These are phyloP conservation scores for Dolichomitus sp. DNA, from an alignment of 2,888 invertebrate genomes.

Conservation along the genomic window DNA sequence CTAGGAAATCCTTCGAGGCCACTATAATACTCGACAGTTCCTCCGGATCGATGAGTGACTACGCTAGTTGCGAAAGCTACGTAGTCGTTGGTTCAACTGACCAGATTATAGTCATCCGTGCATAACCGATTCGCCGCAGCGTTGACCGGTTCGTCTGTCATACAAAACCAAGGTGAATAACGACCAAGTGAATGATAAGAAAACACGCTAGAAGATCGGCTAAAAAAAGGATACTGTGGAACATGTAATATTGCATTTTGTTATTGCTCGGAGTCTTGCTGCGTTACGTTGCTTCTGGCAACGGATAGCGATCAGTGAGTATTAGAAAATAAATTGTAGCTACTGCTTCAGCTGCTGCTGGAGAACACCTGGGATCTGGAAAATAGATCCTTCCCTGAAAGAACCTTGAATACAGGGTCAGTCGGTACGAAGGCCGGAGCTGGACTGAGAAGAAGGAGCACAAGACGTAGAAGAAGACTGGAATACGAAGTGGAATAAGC, in stretches of 20 bases:
- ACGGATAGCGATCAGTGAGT: constrained; percentile 78
- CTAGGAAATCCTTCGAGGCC: constrained; percentile 28
- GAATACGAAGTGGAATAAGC: constrained; percentile 6
- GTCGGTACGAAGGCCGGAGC: constrained; percentile 22
- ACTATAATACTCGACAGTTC: constrained; percentile 8
- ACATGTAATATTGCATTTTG: not conserved
- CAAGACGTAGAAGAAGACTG: constrained; percentile 16
- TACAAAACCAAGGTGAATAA: constrained; percentile 26
- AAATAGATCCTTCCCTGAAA: constrained; percentile 14
- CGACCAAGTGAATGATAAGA: not conserved
- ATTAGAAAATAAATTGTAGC: constrained; percentile 27
- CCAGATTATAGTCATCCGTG: constrained; percentile 54
- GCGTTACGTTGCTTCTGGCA: constrained; percentile 78
- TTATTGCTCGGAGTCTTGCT: constrained; percentile 71
- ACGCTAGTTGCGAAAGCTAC: constrained; percentile 27
- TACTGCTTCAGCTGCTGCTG: not conserved
- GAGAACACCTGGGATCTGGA: not conserved
- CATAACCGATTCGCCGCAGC: constrained; percentile 62
- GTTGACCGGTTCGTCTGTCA: constrained; percentile 23
- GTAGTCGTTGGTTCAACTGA: constrained; percentile 28
- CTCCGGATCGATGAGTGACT: constrained; percentile 37
- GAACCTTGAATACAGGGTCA: constrained; percentile 25
- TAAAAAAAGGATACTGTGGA: not conserved
- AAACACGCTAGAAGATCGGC: not conserved
- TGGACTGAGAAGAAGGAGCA: constrained; percentile 1